Evolutionary conservation across 1,140 invertebrate species (phyloP).

Genomic region (Triops cancriformis): DNA sequence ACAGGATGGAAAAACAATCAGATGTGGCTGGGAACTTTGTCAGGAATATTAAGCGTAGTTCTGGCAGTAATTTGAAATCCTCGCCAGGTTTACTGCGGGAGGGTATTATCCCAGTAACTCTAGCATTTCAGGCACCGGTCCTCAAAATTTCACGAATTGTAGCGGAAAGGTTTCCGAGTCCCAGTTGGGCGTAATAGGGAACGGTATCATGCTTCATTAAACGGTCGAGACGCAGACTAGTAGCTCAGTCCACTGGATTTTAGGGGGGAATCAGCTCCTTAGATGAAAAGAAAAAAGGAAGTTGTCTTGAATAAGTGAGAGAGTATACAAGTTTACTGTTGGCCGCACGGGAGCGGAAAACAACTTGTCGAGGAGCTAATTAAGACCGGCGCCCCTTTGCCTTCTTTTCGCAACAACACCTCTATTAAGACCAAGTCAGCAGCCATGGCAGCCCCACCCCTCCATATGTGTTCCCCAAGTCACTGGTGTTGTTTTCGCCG

Average conservation of each 20-base stretch:
- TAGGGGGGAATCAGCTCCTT: no score
- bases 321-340: not conserved
- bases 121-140: not conserved
- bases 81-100: no score
- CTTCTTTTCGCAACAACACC: not conserved
- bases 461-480: not conserved
- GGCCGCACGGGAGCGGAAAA: not conserved
- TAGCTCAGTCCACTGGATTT: not conserved
- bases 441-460: not conserved
- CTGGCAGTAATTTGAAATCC: no score
- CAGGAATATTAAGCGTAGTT: no score
- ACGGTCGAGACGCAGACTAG: not conserved
- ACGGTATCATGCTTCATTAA: not conserved
- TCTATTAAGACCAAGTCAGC: not conserved
- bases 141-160: not conserved
- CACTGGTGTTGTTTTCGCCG: not conserved
- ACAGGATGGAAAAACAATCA: no score
- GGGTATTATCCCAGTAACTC: no score
- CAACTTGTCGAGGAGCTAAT: slow-evolving; percentile 8
- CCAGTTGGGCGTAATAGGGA: not conserved
- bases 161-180: not conserved
- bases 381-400: slow-evolving; percentile 6
- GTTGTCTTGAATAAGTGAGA: not conserved
- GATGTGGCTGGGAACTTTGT: no score
- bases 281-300: no score